Conservation (phyloP, 2,888 invertebrate genomes). For the Hololepta plana region DNA sequence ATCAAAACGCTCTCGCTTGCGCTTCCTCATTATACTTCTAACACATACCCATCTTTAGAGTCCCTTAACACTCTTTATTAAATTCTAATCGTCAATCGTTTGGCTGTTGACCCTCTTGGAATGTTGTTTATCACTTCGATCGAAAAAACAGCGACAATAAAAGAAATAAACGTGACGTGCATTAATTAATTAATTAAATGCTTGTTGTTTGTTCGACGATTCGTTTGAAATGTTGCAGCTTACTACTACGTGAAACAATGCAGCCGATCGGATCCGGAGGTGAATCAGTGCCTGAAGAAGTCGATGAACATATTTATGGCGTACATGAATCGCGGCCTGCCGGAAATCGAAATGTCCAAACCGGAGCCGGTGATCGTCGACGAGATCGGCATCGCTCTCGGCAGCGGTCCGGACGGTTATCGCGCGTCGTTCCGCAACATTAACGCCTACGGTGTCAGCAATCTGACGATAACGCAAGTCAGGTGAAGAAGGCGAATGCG, state of each 20-base stretch:
- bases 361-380: slow-evolving; percentile 70
- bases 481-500: slow-evolving; percentile 34
- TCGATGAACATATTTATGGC: slow-evolving; percentile 58
- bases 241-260: slow-evolving; percentile 56
- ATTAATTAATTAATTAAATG: background rate
- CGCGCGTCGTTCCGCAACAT: slow-evolving; percentile 64
- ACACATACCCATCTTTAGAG: too few relatives aligned
- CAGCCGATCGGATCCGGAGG: slow-evolving; percentile 44
- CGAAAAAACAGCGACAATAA: too few relatives aligned
- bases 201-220: background rate
- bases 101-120: too few relatives aligned
- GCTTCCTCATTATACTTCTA: too few relatives aligned
- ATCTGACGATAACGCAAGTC: slow-evolving; percentile 60
- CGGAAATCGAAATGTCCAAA: slow-evolving; percentile 50
- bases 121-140: too few relatives aligned
- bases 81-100: too few relatives aligned
- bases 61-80: too few relatives aligned
- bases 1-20: too few relatives aligned
- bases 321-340: slow-evolving; percentile 50
- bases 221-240: slow-evolving; percentile 26
- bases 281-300: slow-evolving; percentile 54
- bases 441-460: slow-evolving; percentile 63
- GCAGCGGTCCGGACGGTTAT: slow-evolving; percentile 68
- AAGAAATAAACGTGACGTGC: too few relatives aligned
- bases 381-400: slow-evolving; percentile 62